These are phyloP conservation scores for Zaprionus davidi DNA, from an alignment of 1,140 invertebrate species.

Conservation along the genomic window DNA sequence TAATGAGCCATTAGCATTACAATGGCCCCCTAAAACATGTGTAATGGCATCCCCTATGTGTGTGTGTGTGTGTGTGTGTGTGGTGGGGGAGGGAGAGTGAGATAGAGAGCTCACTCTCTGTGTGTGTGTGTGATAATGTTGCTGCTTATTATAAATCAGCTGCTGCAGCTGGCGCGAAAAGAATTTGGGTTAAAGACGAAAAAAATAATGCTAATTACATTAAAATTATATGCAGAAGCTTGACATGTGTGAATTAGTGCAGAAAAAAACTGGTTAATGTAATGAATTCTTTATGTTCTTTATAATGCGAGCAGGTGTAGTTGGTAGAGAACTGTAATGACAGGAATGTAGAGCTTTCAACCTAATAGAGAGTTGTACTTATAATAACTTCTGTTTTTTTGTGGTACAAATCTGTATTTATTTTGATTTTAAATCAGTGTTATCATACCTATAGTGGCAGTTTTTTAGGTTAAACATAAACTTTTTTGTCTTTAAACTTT, in stretches of 20 bases:
- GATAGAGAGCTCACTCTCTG: not conserved
- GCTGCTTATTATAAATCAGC: constrained; percentile 73
- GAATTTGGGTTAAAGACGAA: constrained; percentile 5
- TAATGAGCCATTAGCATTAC: constrained; percentile 83
- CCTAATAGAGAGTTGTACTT: too few species aligned
- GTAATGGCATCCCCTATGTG: constrained; percentile 55
- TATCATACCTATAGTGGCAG: too few species aligned
- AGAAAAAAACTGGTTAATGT: not conserved
- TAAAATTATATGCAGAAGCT: constrained; percentile 59
- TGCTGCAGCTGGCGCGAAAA: constrained; percentile 45
- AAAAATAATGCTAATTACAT: constrained; percentile 69
- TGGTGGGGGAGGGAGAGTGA: constrained; percentile 30
- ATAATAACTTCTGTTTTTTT: too few species aligned
- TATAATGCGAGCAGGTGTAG: not conserved
- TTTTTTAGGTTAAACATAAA: too few species aligned
- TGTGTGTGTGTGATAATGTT: constrained; percentile 26
- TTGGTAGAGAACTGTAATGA: not conserved
- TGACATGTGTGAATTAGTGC: constrained; percentile 14
- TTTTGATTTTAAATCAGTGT: too few species aligned
- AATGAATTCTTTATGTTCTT: constrained; percentile 4
- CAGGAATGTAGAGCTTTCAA: not conserved
- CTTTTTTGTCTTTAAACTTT: too few species aligned
- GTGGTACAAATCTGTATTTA: too few species aligned
- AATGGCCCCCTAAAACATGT: constrained; percentile 78
- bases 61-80: constrained; percentile 14